These are phyloP conservation scores for Phrynocephalus versicolor DNA, from an alignment of 2,113 vertebrate genomes.

Conservation along the genomic window DNA sequence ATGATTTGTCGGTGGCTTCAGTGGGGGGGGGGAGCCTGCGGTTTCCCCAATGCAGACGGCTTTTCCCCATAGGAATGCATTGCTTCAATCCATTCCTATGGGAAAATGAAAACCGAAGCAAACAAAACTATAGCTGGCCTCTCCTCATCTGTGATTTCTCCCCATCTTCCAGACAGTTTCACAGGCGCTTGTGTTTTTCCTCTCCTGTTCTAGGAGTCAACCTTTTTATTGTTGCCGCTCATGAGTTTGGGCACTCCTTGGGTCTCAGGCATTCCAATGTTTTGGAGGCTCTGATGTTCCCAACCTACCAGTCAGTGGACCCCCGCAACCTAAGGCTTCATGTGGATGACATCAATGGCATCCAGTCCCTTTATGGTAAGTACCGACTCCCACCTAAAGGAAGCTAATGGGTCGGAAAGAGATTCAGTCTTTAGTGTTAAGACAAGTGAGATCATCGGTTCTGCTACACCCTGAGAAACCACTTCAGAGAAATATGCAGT, in stretches of 20 bases:
- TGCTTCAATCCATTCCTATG: too few relatives aligned
- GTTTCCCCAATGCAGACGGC: too few relatives aligned
- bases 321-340: constrained; percentile 73
- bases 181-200: neutral
- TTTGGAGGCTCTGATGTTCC: constrained; percentile 87
- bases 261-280: constrained; percentile 88
- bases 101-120: too few relatives aligned
- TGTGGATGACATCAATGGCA: constrained; percentile 85
- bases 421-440: too few relatives aligned
- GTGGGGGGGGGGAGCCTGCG: too few relatives aligned
- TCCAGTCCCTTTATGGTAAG: constrained; percentile 92
- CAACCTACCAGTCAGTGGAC: constrained; percentile 73
- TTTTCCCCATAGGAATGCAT: too few relatives aligned
- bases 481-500: neutral
- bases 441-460: too few relatives aligned
- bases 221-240: constrained; percentile 88
- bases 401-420: too few relatives aligned
- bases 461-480: neutral
- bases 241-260: constrained; percentile 93
- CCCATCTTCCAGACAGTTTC: neutral
- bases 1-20: too few relatives aligned
- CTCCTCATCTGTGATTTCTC: accelerated
- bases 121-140: too few relatives aligned
- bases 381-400: neutral
- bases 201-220: constrained; percentile 76